Percentiles rank a stretch among this genome's conserved stretches.
Conservation (phyloP, 1,140 invertebrate species). For the Eubasilissa regina region DNA sequence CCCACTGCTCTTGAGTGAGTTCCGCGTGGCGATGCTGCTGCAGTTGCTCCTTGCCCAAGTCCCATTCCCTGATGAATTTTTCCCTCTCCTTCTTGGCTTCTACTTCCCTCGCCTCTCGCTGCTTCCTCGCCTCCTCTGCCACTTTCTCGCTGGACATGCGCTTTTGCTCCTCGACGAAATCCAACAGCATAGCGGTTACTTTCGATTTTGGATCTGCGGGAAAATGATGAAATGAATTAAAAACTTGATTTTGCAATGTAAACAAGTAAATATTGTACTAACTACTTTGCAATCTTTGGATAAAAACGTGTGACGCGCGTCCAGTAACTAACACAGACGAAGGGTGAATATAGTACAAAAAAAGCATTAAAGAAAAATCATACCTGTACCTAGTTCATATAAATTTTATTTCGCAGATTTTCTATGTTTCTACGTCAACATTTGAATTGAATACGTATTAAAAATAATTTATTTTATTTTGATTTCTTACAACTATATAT, state of each 20-base stretch:
- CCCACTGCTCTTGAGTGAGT: slow-evolving; percentile 87
- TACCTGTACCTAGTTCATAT: too few relatives aligned
- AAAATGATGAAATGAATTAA: slow-evolving; percentile 23
- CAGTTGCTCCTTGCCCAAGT: slow-evolving; percentile 74
- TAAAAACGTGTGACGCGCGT: too few relatives aligned
- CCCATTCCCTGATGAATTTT: slow-evolving; percentile 79
- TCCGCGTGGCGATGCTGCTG: slow-evolving; percentile 69
- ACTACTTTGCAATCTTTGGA: neutral
- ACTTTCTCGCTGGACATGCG: slow-evolving; percentile 69
- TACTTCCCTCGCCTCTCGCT: slow-evolving; percentile 67
- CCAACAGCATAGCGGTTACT: slow-evolving; percentile 67
- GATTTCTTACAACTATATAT: too few relatives aligned
- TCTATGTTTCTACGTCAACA: too few relatives aligned
- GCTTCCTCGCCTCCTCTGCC: slow-evolving; percentile 67
- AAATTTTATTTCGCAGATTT: too few relatives aligned
- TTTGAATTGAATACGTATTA: too few relatives aligned
- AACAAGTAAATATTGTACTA: too few relatives aligned
- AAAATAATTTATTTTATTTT: too few relatives aligned
- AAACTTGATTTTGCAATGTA: neutral
- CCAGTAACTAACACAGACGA: too few relatives aligned
- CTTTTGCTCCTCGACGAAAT: slow-evolving; percentile 70
- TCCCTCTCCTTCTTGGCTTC: slow-evolving; percentile 71
- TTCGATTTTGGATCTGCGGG: slow-evolving; percentile 71
- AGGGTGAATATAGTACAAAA: too few relatives aligned
- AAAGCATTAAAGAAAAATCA: too few relatives aligned